phyloP scores from a whole-genome alignment of 1,140 invertebrate genomes.

The Galleria mellonella region DNA sequence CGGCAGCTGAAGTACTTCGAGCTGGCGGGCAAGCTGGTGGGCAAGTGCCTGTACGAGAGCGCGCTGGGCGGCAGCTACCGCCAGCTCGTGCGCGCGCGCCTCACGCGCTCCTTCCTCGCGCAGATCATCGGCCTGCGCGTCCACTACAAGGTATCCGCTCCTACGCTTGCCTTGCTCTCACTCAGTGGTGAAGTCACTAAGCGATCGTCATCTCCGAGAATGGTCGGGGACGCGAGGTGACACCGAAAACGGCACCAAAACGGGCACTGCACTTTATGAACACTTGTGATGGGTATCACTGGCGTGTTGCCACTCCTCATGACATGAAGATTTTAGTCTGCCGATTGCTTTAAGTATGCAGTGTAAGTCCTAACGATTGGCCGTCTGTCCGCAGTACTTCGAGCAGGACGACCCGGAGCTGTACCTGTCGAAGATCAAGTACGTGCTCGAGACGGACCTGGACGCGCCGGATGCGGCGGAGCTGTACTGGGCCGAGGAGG shows the following conservation, averaged over 20 bases:
- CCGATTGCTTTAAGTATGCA: too few relatives aligned
- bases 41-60: slow-evolving; percentile 94
- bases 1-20: slow-evolving; percentile 88
- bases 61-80: slow-evolving; percentile 90
- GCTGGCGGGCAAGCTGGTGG: slow-evolving; percentile 95
- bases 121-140: slow-evolving; percentile 94
- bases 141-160: slow-evolving; percentile 84
- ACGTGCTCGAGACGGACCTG: slow-evolving; percentile 92
- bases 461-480: slow-evolving; percentile 81
- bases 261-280: too few relatives aligned
- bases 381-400: too few relatives aligned
- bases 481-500: slow-evolving; percentile 91
- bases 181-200: too few relatives aligned
- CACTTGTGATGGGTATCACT: too few relatives aligned
- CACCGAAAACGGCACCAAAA: too few relatives aligned
- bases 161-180: neutral
- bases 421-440: slow-evolving; percentile 93
- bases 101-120: slow-evolving; percentile 94
- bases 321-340: too few relatives aligned
- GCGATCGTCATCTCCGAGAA: too few relatives aligned
- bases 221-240: too few relatives aligned
- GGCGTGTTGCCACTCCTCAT: too few relatives aligned
- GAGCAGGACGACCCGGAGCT: slow-evolving; percentile 96
- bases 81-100: slow-evolving; percentile 91
- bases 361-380: too few relatives aligned